phyloP scores from a whole-genome alignment of 2,113 vertebrate species.

The Eurypyga helias region DNA sequence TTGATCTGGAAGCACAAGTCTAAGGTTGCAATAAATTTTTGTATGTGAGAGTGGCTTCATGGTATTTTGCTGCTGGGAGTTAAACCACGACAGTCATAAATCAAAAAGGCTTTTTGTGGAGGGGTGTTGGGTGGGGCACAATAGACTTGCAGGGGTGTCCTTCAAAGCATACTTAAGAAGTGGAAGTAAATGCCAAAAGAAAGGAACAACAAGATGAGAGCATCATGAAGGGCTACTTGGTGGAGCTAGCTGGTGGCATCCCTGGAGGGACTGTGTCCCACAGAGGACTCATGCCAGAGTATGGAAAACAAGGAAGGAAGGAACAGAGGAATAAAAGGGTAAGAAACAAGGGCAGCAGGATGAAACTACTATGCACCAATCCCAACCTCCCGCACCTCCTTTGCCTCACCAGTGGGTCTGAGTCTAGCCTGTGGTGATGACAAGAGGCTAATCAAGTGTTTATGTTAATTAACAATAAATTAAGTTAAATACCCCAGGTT shows the following conservation, averaged over 20 bases:
- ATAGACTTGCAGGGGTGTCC: neutral
- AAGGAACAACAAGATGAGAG: neutral
- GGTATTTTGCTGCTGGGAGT: too few species aligned
- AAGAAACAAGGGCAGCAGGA: neutral
- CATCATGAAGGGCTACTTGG: neutral
- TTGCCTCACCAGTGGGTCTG: neutral
- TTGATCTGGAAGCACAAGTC: neutral
- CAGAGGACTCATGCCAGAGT: fast-evolving
- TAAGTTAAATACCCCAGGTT: neutral
- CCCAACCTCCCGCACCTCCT: neutral
- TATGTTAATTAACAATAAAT: neutral
- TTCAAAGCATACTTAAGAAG: neutral
- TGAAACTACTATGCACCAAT: neutral
- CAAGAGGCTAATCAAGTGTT: neutral
- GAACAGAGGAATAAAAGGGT: neutral
- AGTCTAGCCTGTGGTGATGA: fast-evolving
- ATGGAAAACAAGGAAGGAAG: neutral
- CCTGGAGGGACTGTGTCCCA: neutral
- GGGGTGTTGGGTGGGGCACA: fast-evolving
- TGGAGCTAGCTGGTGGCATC: neutral
- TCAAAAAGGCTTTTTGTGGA: neutral
- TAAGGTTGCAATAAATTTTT: neutral
- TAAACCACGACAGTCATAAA: neutral
- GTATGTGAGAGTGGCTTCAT: too few species aligned
- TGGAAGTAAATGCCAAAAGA: neutral